Percentiles rank a stretch among this genome's conserved stretches.
Evolutionary conservation across 2,113 vertebrate genomes (phyloP).

Genomic region (Chamaea fasciata): DNA sequence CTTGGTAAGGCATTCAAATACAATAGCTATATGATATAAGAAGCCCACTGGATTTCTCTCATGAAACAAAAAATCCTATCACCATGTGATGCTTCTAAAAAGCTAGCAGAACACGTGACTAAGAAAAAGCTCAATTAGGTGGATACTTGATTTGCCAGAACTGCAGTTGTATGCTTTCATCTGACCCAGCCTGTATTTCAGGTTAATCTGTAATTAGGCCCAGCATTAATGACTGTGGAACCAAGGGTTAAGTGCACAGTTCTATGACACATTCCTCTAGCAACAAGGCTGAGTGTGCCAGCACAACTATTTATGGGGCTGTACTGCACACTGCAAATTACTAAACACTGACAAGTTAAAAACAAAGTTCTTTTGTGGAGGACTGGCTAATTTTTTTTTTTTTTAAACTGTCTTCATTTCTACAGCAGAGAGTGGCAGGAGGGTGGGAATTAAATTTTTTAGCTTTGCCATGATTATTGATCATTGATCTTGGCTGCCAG

Average conservation of each 20-base stretch:
- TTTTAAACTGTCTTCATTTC: not conserved
- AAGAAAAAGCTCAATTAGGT: not conserved
- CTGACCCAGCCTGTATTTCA: not conserved
- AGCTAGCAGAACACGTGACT: not conserved
- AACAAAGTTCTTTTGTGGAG: not conserved
- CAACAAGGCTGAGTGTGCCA: not conserved
- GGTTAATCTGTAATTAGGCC: slow-evolving; percentile 44
- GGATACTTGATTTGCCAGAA: not conserved
- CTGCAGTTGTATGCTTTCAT: not conserved
- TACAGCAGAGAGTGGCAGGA: not conserved
- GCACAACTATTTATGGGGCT: not conserved
- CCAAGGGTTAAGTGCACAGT: slow-evolving; percentile 7
- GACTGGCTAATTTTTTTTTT: not conserved
- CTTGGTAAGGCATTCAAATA: not conserved
- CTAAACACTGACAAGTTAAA: not conserved
- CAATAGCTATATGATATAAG: not conserved
- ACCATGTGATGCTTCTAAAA: not conserved
- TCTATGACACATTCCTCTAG: not conserved
- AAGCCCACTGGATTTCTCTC: not conserved
- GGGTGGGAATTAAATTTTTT: not conserved
- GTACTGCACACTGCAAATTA: not conserved
- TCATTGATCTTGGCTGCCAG: not conserved
- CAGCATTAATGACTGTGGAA: not conserved
- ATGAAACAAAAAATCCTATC: not conserved
- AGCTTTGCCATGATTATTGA: not conserved